Conservation (phyloP, 2,797 vertebrate species). For the Apogon hyalosoma region DNA sequence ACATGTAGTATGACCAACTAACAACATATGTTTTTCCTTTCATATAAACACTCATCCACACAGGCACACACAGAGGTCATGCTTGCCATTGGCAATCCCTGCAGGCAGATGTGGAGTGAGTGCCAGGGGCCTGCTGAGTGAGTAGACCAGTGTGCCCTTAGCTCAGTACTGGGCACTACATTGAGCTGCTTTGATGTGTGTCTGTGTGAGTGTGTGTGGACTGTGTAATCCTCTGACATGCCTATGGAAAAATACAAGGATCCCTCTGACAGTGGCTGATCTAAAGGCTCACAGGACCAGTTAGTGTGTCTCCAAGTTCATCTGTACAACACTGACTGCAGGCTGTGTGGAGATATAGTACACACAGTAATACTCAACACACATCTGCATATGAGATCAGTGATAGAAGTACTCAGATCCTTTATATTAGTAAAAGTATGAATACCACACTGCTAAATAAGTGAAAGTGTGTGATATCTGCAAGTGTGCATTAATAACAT, state of each 20-base stretch:
- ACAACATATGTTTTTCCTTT: conserved; percentile 37
- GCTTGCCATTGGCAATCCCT: conserved; percentile 73
- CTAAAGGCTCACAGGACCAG: conserved; percentile 66
- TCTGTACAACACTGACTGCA: conserved; percentile 37
- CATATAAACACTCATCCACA: conserved; percentile 33
- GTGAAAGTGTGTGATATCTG: too few species aligned
- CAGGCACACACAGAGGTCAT: conserved; percentile 43
- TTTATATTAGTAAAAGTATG: too few species aligned
- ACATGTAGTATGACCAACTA: conserved; percentile 5
- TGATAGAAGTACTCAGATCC: too few species aligned
- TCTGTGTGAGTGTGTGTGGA: conserved; percentile 45
- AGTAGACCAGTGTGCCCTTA: conserved; percentile 66
- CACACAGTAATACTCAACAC: conserved; percentile 22
- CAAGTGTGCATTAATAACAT: too few species aligned
- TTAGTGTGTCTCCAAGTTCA: conserved; percentile 63
- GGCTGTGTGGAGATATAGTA: conserved; percentile 30
- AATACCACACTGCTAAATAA: too few species aligned
- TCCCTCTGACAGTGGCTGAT: conserved; percentile 74
- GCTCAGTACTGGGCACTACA: conserved; percentile 60
- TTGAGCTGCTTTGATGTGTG: conserved; percentile 70
- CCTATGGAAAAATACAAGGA: conserved; percentile 82
- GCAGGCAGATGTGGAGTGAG: conserved; percentile 69
- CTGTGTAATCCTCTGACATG: conserved; percentile 81
- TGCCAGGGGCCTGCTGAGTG: conserved; percentile 74
- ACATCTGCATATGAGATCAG: too few species aligned